Conservation (phyloP, 64 coral and sea anemone species). For the Exaiptasia diaphana region DNA sequence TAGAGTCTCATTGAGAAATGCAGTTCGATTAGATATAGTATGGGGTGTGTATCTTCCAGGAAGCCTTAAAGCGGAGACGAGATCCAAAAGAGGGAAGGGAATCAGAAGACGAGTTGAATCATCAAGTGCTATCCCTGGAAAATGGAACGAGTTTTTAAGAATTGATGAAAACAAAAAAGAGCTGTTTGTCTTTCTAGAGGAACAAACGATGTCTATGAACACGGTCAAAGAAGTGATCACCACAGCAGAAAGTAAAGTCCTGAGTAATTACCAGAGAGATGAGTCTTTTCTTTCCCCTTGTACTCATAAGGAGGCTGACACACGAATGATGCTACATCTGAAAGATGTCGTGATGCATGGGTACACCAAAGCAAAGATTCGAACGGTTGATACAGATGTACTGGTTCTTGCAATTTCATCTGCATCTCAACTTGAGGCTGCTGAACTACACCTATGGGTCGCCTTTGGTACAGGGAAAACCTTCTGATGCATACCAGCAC, state of each 20-base stretch:
- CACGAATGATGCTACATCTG: conserved; percentile 20
- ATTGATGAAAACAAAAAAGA: conserved; percentile 29
- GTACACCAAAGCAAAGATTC: background rate
- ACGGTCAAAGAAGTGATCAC: background rate
- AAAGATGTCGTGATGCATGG: conserved; percentile 6
- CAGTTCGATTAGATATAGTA: background rate
- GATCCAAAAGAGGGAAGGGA: conserved; percentile 28
- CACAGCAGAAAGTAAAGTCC: background rate
- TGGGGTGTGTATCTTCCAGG: background rate
- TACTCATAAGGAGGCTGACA: conserved; percentile 30
- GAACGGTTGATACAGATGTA: conserved; percentile 42
- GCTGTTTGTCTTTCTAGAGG: conserved; percentile 17
- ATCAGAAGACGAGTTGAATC: conserved; percentile 26
- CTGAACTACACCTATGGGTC: conserved; percentile 46
- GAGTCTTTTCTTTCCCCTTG: background rate
- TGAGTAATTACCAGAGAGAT: conserved; percentile 14
- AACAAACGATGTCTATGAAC: background rate
- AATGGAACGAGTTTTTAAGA: conserved; percentile 12
- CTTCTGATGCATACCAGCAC: conserved; percentile 11
- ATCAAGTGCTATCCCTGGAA: conserved; percentile 7
- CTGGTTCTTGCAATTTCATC: conserved; percentile 22
- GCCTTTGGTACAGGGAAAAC: conserved; percentile 41
- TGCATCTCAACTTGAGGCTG: background rate
- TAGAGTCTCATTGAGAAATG: background rate
- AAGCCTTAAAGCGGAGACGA: conserved; percentile 1